These are phyloP conservation scores for Drosophila sordidapex DNA, from an alignment of 2,888 invertebrate species.

Conservation along the genomic window DNA sequence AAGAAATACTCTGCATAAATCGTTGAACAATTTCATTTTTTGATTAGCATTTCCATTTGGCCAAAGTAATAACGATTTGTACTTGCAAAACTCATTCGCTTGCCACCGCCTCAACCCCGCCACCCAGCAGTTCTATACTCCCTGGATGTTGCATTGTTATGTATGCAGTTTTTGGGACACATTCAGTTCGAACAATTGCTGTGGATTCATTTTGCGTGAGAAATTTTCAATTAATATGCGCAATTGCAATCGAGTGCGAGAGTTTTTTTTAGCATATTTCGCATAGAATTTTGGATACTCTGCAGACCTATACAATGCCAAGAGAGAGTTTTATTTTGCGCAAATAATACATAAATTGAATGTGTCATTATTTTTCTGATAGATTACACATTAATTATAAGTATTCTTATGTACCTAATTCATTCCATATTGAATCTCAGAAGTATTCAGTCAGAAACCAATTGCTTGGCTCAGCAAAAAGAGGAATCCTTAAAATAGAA, in stretches of 20 bases:
- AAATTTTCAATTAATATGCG: slow-evolving; percentile 81
- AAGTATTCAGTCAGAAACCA: background rate
- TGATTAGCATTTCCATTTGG: slow-evolving; percentile 66
- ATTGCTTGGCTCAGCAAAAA: background rate
- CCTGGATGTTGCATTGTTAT: slow-evolving; percentile 35
- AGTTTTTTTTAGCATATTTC: slow-evolving; percentile 70
- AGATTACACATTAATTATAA: background rate
- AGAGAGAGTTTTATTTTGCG: background rate
- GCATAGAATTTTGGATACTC: slow-evolving; percentile 54
- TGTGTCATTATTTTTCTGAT: no score
- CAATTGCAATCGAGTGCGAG: slow-evolving; percentile 67
- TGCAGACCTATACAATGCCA: background rate
- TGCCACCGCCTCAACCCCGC: background rate
- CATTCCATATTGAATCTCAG: background rate
- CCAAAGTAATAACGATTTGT: slow-evolving; percentile 64
- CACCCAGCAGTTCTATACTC: background rate
- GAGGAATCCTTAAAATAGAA: background rate
- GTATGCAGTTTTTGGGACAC: slow-evolving; percentile 54
- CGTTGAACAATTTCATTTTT: slow-evolving; percentile 55
- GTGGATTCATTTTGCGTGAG: slow-evolving; percentile 70
- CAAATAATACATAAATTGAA: background rate
- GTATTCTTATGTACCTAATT: accelerated
- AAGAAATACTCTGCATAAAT: slow-evolving; percentile 50
- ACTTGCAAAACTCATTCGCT: slow-evolving; percentile 13
- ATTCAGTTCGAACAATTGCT: slow-evolving; percentile 58